A percentile compares a stretch with the other conserved stretches of the same genome.
These are phyloP conservation scores for Apogon talboti DNA, from an alignment of 2,797 vertebrate genomes.

Conservation along the genomic window DNA sequence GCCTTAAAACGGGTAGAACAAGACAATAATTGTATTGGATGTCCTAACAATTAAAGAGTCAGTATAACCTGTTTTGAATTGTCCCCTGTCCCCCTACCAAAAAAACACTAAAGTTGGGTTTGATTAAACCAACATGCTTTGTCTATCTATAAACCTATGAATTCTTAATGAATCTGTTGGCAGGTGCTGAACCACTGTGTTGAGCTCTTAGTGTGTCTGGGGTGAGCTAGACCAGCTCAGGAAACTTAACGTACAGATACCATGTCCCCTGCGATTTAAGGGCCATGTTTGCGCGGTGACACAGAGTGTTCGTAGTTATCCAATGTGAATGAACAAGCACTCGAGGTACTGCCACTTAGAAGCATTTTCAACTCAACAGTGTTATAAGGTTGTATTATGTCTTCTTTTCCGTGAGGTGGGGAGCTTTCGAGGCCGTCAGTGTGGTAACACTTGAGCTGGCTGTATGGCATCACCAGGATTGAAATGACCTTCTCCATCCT, in stretches of 20 bases:
- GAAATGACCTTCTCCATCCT: constrained; percentile 53
- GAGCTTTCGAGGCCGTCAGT: constrained; percentile 50
- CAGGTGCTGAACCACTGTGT: constrained; percentile 76
- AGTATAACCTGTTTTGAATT: constrained; percentile 82
- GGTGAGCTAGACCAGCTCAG: constrained; percentile 72
- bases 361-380: constrained; percentile 44
- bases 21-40: constrained; percentile 88
- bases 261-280: constrained; percentile 55
- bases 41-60: constrained; percentile 85
- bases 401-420: constrained; percentile 54
- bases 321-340: constrained; percentile 48
- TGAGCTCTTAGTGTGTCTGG: constrained; percentile 62
- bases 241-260: constrained; percentile 66
- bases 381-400: constrained; percentile 52
- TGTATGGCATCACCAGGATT: constrained; percentile 51
- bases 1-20: constrained; percentile 87
- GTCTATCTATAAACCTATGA: constrained; percentile 75
- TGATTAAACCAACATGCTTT: constrained; percentile 80
- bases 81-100: constrained; percentile 68
- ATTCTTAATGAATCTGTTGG: constrained; percentile 64
- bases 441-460: constrained; percentile 49
- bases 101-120: constrained; percentile 82
- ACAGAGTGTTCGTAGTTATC: constrained; percentile 38
- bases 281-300: constrained; percentile 28
- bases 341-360: constrained; percentile 25